These are phyloP conservation scores for Aix galericulata DNA, from an alignment of 2,113 vertebrate genomes.

Conservation along the genomic window DNA sequence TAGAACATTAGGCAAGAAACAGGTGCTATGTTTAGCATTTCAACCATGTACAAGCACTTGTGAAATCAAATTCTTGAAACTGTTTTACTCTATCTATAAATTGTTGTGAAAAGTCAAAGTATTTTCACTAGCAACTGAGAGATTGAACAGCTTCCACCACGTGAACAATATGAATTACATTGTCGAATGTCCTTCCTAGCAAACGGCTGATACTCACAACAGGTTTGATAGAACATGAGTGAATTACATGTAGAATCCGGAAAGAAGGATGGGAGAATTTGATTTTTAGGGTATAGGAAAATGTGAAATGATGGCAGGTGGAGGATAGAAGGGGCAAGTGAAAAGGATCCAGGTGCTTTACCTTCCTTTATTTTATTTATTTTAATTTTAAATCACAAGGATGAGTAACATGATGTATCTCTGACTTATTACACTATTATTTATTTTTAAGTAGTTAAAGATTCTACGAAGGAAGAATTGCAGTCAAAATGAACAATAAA, in stretches of 20 bases:
- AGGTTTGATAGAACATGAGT: not conserved
- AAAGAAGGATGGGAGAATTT: not conserved
- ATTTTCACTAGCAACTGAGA: not conserved
- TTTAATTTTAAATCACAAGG: not conserved
- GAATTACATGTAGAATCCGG: not conserved
- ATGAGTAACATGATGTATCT: not conserved
- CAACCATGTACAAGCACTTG: too few species aligned
- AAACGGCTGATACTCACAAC: not conserved
- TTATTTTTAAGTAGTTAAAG: not conserved
- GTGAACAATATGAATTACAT: not conserved
- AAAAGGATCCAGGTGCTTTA: not conserved
- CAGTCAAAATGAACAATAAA: not conserved
- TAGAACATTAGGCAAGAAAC: not conserved
- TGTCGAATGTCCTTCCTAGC: not conserved
- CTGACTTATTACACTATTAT: not conserved
- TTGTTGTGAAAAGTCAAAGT: not conserved
- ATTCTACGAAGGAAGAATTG: not conserved
- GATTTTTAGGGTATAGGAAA: not conserved
- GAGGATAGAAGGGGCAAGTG: not conserved
- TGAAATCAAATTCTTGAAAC: not conserved
- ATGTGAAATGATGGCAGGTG: not conserved
- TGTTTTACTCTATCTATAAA: not conserved
- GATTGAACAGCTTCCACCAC: not conserved
- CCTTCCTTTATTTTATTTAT: not conserved
- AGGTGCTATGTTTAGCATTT: not conserved